Evolutionary conservation across 1,140 invertebrate genomes (phyloP), one percentile per base, ranked within the genome.

Genomic region (Oscheius sp.): DNA sequence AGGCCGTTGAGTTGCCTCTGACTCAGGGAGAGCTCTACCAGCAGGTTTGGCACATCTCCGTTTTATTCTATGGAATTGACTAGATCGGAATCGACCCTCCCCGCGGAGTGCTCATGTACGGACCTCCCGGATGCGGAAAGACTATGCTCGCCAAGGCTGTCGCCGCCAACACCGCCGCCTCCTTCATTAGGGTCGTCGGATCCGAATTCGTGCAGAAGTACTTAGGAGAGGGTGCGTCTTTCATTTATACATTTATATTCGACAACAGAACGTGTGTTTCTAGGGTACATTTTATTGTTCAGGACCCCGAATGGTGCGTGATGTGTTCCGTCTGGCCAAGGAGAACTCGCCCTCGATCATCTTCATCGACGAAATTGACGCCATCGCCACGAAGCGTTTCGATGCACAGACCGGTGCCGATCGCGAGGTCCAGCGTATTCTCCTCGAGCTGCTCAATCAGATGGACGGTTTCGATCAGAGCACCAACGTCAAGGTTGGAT

Each of bases 381-480:
- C 77, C 23, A 78, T 78, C 31, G 77, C 77, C 10, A 78, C 81
- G 0, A 82, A 83, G 66, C 79, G 81, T 67, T 82, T 82, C 74
- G 75, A 76, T 66, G 75, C 75, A 2, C 75, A 76, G 32, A 99
- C 83, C 67, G 64, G 80, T 85, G 96, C 96, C 69, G 97, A 99
- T 89, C 89, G 58, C 23, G 52, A 99, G 87, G 97, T 99, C 0
- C 97, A 99, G 85, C 90, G 97, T 86, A 99, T 99, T 86, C 86
- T 99, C 2, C 87, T 99, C 2, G 97, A 99, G 84, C 87, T 99
- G 13, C 87, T 99, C 0, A 99, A 99, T 88, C 97, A 99, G 87
- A 99, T 99, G 96, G 97, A 99, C 87, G 97, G 97, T 63, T 99
- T 99, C 87, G 96, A 99, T 88, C 95, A 99, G 87, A 97, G 94